Conservation (phyloP, 2,113 vertebrate genomes). For the Typhlomys cinereus region DNA sequence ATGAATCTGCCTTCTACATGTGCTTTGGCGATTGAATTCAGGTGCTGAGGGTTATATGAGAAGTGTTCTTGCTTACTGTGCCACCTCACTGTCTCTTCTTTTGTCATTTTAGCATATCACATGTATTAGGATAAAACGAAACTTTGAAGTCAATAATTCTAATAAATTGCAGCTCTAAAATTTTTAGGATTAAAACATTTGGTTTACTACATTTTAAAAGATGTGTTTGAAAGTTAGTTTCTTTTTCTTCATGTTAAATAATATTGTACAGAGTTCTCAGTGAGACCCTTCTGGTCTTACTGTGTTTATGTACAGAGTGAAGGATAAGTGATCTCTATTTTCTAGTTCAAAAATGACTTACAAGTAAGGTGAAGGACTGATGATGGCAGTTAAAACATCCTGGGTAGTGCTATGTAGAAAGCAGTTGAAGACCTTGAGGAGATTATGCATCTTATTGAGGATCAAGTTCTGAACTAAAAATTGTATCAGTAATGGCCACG, state of each 20-base stretch:
- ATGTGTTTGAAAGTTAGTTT: background rate
- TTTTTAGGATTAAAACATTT: slow-evolving; percentile 8
- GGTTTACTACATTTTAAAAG: slow-evolving; percentile 29
- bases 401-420: background rate
- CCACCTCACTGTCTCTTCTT: too few species aligned
- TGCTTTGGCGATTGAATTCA: too few species aligned
- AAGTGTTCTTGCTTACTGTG: too few species aligned
- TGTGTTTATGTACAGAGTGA: background rate
- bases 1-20: too few species aligned
- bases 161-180: slow-evolving; percentile 6
- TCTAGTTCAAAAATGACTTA: background rate
- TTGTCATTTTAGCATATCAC: too few species aligned
- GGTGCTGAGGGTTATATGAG: too few species aligned
- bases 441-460: background rate
- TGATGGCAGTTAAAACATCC: background rate
- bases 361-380: background rate
- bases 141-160: slow-evolving; percentile 32
- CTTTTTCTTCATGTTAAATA: background rate
- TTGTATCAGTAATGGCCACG: background rate
- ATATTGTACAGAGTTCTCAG: background rate
- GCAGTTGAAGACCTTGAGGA: background rate
- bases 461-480: slow-evolving; percentile 3
- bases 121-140: background rate
- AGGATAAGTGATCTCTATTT: background rate
- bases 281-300: background rate